Evolutionary conservation across 2,797 vertebrate species (phyloP), one percentile per base, ranked within the genome.

Genomic region (Gastrophryne carolinensis): DNA sequence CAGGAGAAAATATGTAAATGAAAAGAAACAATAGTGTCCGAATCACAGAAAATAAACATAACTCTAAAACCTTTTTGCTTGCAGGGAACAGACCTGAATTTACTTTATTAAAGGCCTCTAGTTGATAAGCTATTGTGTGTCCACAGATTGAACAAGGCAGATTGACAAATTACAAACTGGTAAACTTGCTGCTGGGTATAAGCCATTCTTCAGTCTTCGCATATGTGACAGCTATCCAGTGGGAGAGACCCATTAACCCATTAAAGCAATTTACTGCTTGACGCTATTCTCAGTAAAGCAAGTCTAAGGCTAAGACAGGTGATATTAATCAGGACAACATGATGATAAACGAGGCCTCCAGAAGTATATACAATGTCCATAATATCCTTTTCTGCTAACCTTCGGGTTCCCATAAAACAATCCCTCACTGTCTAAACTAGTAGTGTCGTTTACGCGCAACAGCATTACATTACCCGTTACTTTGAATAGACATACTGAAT

Each of bases 311-410:
- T 64, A 13, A 73, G 71, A 65, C 71, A 47, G 58, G 34, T 65
- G 34, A 54, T 57, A 73, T 73, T 73, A 64, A 56, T 73, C 72
- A 65, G 37, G 37, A n/a, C 24, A 29, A 63, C 29, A 34, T 56
- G 21, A 63, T 65, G 61, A 73, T 57, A 65, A 73, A 73, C 57
- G 50, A 47, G 5, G 26, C 41, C 32, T 44, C 26, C 27, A 65
- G 52, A 44, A 54, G 34, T 52, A 63, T 56, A 21, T 26, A 29
- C 32, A 44, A 39, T 53, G 35, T 52, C 60, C 50, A 64, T 35
- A 30, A 54, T 24, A 52, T 41, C 21, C 29, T 12, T 54, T 41
- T 11, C 21, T 53, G 15, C 34, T 65, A 65, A 66, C 72, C 72
- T 65, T 73, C 61, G 50, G 65, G 54, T 57, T 73, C n/a, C 34